A percentile compares a stretch with the other conserved stretches of the same genome.
Conservation (phyloP, 1,140 invertebrate genomes). For the Cylas formicarius region DNA sequence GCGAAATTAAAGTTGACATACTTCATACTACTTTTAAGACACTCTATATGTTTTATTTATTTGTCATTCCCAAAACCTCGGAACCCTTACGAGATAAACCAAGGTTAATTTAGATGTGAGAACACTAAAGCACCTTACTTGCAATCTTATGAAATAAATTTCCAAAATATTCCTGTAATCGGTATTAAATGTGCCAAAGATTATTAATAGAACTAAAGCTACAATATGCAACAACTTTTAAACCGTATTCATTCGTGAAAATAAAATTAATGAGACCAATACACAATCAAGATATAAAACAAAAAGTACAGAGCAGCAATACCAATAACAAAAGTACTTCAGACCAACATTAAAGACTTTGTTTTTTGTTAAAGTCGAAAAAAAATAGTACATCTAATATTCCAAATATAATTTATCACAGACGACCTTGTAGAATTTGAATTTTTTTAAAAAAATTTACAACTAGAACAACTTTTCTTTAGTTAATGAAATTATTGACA, state of each 20-base stretch:
- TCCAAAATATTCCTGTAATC: too few relatives aligned
- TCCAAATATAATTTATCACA: constrained; percentile 36
- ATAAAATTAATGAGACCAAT: not conserved
- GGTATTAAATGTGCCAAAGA: too few relatives aligned
- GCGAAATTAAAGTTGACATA: too few relatives aligned
- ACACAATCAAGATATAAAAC: not conserved
- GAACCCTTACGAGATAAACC: too few relatives aligned
- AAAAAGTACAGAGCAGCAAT: not conserved
- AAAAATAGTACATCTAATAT: constrained; percentile 28
- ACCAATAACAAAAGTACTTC: constrained; percentile 6
- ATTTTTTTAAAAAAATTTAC: constrained; percentile 19
- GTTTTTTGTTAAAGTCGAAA: constrained; percentile 14
- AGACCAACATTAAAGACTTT: constrained; percentile 15
- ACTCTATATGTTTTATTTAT: too few relatives aligned
- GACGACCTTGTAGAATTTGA: constrained; percentile 29
- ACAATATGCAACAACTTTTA: too few relatives aligned
- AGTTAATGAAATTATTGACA: constrained; percentile 10
- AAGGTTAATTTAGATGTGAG: too few relatives aligned
- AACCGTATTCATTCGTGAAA: not conserved
- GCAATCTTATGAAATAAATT: too few relatives aligned
- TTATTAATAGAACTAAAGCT: too few relatives aligned
- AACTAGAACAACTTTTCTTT: constrained; percentile 23
- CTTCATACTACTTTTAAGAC: too few relatives aligned
- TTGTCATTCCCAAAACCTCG: too few relatives aligned
- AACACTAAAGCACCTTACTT: too few relatives aligned